Conservation (phyloP, 1,140 invertebrate species). For the Uloborus diversus region DNA sequence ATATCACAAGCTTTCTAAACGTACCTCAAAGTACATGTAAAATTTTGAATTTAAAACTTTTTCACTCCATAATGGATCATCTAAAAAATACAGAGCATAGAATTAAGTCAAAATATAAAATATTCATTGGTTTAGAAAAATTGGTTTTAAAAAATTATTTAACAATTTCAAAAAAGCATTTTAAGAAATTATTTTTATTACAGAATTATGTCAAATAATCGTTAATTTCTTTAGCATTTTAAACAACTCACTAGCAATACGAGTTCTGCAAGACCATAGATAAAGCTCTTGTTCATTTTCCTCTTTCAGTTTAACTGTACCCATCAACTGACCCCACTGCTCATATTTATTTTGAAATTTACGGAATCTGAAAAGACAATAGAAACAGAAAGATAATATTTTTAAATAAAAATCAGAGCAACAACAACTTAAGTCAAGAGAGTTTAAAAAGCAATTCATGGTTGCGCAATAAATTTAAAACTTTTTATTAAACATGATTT, state of each 20-base stretch:
- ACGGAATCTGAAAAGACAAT: not conserved
- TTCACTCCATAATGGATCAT: constrained; percentile 24
- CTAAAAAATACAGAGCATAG: too few relatives aligned
- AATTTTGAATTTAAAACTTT: constrained; percentile 4
- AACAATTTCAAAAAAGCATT: too few relatives aligned
- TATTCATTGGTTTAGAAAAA: too few relatives aligned
- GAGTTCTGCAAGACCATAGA: constrained; percentile 25
- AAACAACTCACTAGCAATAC: constrained; percentile 15
- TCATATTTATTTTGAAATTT: constrained; percentile 41
- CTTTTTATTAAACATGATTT: too few relatives aligned
- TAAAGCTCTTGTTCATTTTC: constrained; percentile 30
- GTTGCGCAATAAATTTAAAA: too few relatives aligned
- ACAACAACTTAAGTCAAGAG: not conserved
- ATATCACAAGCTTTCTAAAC: too few relatives aligned
- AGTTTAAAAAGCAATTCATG: too few relatives aligned
- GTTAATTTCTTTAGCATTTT: too few relatives aligned
- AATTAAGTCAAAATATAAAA: too few relatives aligned
- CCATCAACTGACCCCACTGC: constrained; percentile 52
- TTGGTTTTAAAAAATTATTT: too few relatives aligned
- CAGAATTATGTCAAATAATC: too few relatives aligned
- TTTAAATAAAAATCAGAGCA: not conserved
- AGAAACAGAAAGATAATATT: not conserved
- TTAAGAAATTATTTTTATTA: too few relatives aligned
- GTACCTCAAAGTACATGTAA: constrained; percentile 44
- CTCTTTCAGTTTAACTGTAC: constrained; percentile 37